Evolutionary conservation across 2,797 vertebrate species (phyloP), one percentile per base, ranked within the genome.

Genomic region (Thunnus albacares): DNA sequence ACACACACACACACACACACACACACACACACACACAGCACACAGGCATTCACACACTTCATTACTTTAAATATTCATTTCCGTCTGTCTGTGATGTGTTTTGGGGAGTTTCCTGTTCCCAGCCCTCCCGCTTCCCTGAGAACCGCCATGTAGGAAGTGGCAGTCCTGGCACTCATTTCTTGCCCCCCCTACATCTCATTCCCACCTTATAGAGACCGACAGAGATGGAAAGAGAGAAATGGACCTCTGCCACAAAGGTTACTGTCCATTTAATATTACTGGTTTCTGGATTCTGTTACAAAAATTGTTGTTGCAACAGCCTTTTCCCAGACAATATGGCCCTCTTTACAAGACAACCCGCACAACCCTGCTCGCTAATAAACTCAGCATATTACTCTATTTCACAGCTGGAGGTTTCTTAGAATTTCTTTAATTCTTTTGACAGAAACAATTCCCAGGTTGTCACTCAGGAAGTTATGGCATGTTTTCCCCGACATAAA

Each of bases 1-100:
- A 55, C 69, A 55, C 69, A 64, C 68, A 24, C 83, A 69, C 66
- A 61, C 58, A 62, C 51, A 61, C 81, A 76, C 66, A 66, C 77
- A 57, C 73, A 60, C 67, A 49, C 71, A 66, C 57, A 75, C 68
- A 63, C 35, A 55, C 43, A 67, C 59, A 79, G 28, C 58, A 74
- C 38, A 71, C 1, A 80, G 49, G 56, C 77, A 81, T 81, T 57
- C 55, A 82, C 81, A 88, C 89, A 89, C 89, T 89, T 87, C 69
- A 89, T 90, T 93, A 85, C 89, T 94, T 94, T 89, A 95, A 94
- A 93, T 91, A 92, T 94, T 94, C 56, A 93, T 94, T 94, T 94
- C 94, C 90, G 75, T 90, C 84, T 87, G 91, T 88, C 86, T 92
- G 86, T 89, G 83, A 93, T 90, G 89, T 93, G 90, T 89, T 94